Evolutionary conservation across 2,797 vertebrate genomes (phyloP).

Genomic region (Onychomys torridus): DNA sequence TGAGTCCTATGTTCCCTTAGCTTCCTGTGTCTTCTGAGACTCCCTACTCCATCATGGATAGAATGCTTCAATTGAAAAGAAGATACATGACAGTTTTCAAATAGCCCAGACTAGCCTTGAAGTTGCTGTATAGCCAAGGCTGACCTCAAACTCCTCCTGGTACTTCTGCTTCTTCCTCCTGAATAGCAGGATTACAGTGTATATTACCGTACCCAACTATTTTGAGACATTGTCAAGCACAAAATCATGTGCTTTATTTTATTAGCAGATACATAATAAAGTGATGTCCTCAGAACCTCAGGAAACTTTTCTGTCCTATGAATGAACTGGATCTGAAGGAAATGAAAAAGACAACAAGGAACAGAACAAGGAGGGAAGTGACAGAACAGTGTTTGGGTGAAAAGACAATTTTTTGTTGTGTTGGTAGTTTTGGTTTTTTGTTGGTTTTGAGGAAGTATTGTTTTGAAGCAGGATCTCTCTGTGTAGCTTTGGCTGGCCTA

Average conservation of each 20-base stretch:
- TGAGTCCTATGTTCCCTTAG: neutral
- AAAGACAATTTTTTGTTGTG: neutral
- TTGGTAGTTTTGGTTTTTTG: neutral
- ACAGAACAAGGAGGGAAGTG: neutral
- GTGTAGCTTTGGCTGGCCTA: neutral
- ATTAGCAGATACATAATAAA: constrained; percentile 47
- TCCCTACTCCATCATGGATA: neutral
- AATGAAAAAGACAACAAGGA: neutral
- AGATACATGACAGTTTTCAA: neutral
- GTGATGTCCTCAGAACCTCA: neutral
- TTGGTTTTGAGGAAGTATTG: neutral
- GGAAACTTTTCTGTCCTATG: neutral
- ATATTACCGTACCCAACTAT: neutral
- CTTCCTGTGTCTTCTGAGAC: neutral
- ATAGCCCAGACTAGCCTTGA: neutral
- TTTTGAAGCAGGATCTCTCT: neutral
- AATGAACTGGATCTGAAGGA: neutral
- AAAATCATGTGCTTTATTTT: constrained; percentile 30
- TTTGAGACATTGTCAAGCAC: constrained; percentile 44
- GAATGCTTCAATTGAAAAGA: neutral
- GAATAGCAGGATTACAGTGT: neutral
- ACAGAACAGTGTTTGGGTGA: neutral
- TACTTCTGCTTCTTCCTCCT: neutral
- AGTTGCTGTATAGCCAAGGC: neutral
- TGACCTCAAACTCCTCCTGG: neutral